A percentile compares a stretch with the other conserved stretches of the same genome.
These are phyloP conservation scores for Ailurus styani DNA, from an alignment of 2,113 vertebrate genomes.

Conservation along the genomic window DNA sequence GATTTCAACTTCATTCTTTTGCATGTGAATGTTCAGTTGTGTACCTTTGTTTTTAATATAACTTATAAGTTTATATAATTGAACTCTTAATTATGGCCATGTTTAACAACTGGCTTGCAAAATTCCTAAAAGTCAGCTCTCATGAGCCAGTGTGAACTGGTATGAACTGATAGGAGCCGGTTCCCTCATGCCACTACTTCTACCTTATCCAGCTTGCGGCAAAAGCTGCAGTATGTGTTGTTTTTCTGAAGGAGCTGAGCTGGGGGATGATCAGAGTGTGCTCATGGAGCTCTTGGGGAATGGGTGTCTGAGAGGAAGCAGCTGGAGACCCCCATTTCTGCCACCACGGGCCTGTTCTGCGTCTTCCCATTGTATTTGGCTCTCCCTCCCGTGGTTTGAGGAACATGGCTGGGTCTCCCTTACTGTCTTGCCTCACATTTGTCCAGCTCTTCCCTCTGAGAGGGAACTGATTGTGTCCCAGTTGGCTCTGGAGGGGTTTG, in stretches of 20 bases:
- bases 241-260: not conserved
- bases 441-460: not conserved
- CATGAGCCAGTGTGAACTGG: accelerated
- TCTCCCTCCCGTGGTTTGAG: too few species aligned
- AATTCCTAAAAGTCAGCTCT: not conserved
- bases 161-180: accelerated
- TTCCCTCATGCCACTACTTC: accelerated
- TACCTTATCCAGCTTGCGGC: not conserved
- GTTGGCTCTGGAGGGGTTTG: not conserved
- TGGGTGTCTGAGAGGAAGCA: too few species aligned
- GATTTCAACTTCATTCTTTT: not conserved
- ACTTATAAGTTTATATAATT: not conserved
- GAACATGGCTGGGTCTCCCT: not conserved
- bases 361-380: not conserved
- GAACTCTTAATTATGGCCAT: not conserved
- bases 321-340: not conserved
- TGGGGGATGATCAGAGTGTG: not conserved
- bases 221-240: not conserved
- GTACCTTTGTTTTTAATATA: not conserved
- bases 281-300: not conserved
- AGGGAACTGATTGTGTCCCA: not conserved
- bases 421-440: not conserved
- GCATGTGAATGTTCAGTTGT: not conserved
- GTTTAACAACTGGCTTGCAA: not conserved
- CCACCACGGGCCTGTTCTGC: accelerated